phyloP scores from a whole-genome alignment of 2,888 invertebrate species.

The Eumacrocentrus americanus region DNA sequence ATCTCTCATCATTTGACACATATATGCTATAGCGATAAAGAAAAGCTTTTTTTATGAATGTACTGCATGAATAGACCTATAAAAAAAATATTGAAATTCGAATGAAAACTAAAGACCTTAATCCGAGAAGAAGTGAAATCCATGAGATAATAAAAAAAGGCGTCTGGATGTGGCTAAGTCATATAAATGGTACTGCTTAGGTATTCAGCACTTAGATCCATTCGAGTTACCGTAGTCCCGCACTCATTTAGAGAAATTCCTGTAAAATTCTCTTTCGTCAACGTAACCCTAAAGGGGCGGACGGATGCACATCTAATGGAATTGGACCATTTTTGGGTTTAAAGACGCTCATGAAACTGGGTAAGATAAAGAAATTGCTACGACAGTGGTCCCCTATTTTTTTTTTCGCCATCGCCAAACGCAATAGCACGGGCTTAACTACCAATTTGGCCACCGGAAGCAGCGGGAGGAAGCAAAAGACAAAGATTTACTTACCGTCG shows the following conservation, averaged over 20 bases:
- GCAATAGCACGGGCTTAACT: neutral
- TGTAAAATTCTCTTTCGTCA: neutral
- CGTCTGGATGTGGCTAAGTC: too few relatives aligned
- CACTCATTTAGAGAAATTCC: slow-evolving; percentile 7
- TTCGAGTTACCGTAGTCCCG: slow-evolving; percentile 1
- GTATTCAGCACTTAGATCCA: neutral
- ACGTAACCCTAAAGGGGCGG: too few relatives aligned
- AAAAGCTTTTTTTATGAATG: too few relatives aligned
- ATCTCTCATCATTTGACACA: too few relatives aligned
- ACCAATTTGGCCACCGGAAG: neutral
- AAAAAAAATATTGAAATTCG: too few relatives aligned
- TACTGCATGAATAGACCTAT: too few relatives aligned
- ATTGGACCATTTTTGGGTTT: slow-evolving; percentile 4
- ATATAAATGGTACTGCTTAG: neutral
- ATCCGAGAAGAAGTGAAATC: too few relatives aligned
- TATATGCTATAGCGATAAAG: too few relatives aligned
- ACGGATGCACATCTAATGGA: neutral
- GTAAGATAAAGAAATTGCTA: neutral
- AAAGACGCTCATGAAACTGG: neutral
- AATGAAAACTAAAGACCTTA: too few relatives aligned
- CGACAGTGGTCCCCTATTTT: neutral
- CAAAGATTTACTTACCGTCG: slow-evolving; percentile 71
- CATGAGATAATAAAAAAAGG: neutral
- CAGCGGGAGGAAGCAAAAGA: neutral
- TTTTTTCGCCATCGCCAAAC: neutral